Evolutionary conservation across 2,113 vertebrate genomes (phyloP).

Genomic region (Picathartes gymnocephalus): DNA sequence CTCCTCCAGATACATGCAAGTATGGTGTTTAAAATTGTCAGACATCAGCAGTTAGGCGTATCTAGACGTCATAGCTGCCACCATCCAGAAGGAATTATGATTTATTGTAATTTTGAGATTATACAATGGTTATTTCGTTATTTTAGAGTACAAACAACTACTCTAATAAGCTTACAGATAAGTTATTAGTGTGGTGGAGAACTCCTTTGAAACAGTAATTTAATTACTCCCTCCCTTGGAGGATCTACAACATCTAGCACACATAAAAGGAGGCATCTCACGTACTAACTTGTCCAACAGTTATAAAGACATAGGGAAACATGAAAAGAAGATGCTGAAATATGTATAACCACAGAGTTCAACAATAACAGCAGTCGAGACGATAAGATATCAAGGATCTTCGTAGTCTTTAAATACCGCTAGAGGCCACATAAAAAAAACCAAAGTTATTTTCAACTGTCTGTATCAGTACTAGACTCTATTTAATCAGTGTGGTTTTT

Average conservation of each 20-base stretch:
- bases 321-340: slow-evolving; percentile 39
- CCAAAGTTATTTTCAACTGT: background rate
- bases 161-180: slow-evolving; percentile 26
- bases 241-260: slow-evolving; percentile 37
- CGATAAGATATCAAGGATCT: background rate
- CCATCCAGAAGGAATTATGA: background rate
- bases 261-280: slow-evolving; percentile 23
- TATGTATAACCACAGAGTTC: slow-evolving; percentile 9
- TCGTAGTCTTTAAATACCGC: background rate
- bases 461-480: background rate
- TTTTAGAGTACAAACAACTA: slow-evolving; percentile 34
- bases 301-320: background rate
- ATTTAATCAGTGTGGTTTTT: background rate
- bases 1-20: background rate
- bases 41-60: background rate
- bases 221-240: slow-evolving; percentile 19
- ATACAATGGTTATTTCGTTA: slow-evolving; percentile 16
- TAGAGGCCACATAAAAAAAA: background rate
- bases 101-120: slow-evolving; percentile 30
- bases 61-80: background rate
- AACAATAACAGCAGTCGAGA: background rate
- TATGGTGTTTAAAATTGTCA: background rate
- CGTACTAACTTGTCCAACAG: background rate
- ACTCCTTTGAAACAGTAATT: slow-evolving; percentile 34
- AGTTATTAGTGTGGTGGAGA: slow-evolving; percentile 4